Evolutionary conservation across 2,113 vertebrate species (phyloP), one percentile per base, ranked within the genome.

Genomic region (Ammodramus savannarum): DNA sequence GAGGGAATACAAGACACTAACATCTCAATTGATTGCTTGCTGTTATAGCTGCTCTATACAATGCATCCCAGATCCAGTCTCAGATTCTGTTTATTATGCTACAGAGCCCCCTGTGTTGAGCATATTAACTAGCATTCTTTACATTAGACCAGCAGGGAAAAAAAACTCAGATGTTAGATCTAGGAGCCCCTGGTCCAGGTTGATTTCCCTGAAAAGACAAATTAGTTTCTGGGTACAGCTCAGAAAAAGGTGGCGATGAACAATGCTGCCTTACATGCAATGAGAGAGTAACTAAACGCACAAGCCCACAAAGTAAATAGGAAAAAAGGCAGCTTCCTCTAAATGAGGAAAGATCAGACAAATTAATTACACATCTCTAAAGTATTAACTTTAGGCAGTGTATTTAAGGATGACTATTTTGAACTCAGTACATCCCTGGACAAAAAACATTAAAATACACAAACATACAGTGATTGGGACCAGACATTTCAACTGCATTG

Each of bases 81-180:
- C 90, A 68, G 55, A 77, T 76, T 89, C 88, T 29, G 51, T 94
- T 91, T 93, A 69, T 91, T 88, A 92, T 74, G 69, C 87, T 96
- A 72, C 51, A 96, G 87, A 97, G 91, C 88, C 89, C 82, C 95
- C 95, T 97, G 58, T 72, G 85, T 90, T 85, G 66, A 93, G 86
- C 31, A 61, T 66, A 81, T 79, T 88, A 90, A 63, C 76, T 41
- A 71, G 34, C 36, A 87, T 79, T 81, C 48, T 57, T 90, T 93
- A 66, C 16, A 57, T 63, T 87, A 90, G 58, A 71, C 41, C 78
- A 87, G 55, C 83, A 86, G 61, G 58, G 43, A 2, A 57, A 14
- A 75, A 46, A 26, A 82, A 39, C 2, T 22, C 59, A 32, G 22
- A 61, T 26, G 34, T 82, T 65, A 81, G 58, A 87, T 55, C 43